Conservation (phyloP, 2,888 invertebrate species). For the Cephonodes hylas region DNA sequence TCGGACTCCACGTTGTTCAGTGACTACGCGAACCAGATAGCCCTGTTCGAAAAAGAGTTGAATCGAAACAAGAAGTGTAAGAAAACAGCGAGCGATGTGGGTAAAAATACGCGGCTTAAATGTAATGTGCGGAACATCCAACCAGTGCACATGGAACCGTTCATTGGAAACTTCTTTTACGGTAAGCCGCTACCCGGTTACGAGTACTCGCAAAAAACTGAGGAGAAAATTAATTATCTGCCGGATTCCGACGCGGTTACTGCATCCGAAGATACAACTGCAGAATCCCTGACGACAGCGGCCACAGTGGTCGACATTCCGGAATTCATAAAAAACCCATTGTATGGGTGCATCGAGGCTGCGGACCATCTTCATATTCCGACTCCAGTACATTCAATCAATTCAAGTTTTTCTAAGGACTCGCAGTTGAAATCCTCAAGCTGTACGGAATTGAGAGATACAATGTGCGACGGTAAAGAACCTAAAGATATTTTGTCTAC, state of each 20-base stretch:
- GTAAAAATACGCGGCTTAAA: constrained; percentile 63
- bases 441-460: constrained; percentile 67
- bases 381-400: constrained; percentile 54
- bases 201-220: constrained; percentile 58
- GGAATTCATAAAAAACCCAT: constrained; percentile 66
- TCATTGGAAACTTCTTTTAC: constrained; percentile 75
- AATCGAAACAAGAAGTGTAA: constrained; percentile 59
- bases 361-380: constrained; percentile 44
- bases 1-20: constrained; percentile 78
- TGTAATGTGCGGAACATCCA: constrained; percentile 59
- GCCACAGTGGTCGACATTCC: constrained; percentile 64
- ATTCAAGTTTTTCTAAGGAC: constrained; percentile 57
- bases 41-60: constrained; percentile 67
- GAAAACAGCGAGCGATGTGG: constrained; percentile 67
- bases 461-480: constrained; percentile 53
- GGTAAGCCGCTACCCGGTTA: constrained; percentile 70
- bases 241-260: constrained; percentile 72
- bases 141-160: constrained; percentile 70
- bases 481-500: constrained; percentile 51
- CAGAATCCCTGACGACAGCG: constrained; percentile 60
- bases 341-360: constrained; percentile 64
- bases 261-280: constrained; percentile 63
- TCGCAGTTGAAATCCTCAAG: constrained; percentile 68
- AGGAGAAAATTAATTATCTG: constrained; percentile 68
- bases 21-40: constrained; percentile 75